Conservation (phyloP, 1,140 invertebrate species). For the Galleria mellonella region DNA sequence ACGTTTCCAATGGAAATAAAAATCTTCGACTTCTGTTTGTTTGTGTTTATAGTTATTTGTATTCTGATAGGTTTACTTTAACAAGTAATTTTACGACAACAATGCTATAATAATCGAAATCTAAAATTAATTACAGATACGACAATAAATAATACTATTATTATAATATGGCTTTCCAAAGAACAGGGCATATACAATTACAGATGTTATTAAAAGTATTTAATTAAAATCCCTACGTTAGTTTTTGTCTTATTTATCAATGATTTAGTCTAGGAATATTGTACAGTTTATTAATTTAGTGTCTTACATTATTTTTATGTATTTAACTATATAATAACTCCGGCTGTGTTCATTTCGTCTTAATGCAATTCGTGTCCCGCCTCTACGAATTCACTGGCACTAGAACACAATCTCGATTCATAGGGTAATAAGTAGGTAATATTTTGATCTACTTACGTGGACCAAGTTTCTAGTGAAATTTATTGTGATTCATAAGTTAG, state of each 20-base stretch:
- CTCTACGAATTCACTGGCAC: conserved; percentile 8
- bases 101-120: too few species aligned
- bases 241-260: conserved; percentile 2
- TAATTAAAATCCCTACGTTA: conserved; percentile 4
- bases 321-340: conserved; percentile 11
- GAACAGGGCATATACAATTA: conserved; percentile 3
- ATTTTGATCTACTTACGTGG: conserved; percentile 3
- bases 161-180: neutral
- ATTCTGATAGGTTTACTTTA: too few species aligned
- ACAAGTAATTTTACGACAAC: too few species aligned
- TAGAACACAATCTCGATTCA: conserved; percentile 1
- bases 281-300: conserved; percentile 7
- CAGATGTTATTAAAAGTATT: neutral
- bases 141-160: neutral
- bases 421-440: conserved; percentile 5
- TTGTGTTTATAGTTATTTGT: neutral
- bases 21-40: conserved; percentile 2
- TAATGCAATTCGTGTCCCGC: conserved; percentile 15
- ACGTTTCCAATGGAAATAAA: conserved; percentile 35
- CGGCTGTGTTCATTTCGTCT: conserved; percentile 28
- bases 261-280: conserved; percentile 7
- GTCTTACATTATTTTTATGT: neutral
- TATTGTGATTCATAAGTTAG: conserved; percentile 1
- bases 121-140: neutral
- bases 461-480: conserved; percentile 12